Evolutionary conservation across 2,113 vertebrate genomes (phyloP), one percentile per base, ranked within the genome.

Genomic region (Promerops cafer): DNA sequence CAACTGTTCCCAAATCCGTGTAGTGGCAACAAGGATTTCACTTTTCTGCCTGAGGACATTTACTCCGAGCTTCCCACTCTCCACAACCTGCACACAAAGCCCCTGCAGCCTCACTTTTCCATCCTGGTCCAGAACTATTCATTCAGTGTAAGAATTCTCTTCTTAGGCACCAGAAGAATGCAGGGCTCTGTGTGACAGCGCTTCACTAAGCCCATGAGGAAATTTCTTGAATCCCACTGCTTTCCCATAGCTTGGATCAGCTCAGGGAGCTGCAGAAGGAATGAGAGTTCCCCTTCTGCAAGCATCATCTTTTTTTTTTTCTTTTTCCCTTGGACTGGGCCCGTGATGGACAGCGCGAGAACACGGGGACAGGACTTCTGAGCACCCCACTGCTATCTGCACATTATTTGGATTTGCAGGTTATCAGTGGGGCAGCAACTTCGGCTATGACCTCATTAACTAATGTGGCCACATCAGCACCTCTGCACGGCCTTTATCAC

Each of bases 371-470:
- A 76, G 78, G 68, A 26, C 89, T n/a, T 37, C 83, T 18, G 30
- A 52, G 90, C 97, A 80, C 93, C 94, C 97, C 59, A 31, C 96
- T 90, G 97, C 93, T 97, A 98, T 96, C 96, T 84, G 71, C 90
- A 21, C 97, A 92, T 95, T 95, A 96, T 95, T 97, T 64, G 96
- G 97, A 96, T 97, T 97, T 91, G 95, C 97, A 83, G 98, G 98
- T 98, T 98, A 98, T 98, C 98, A 94, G 96, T 59, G 88, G 97
- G 96, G 95, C 96, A 83, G 94, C 91, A 87, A 94, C 98, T 97
- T 89, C 37, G 78, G 94, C 84, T 72, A 92, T 98, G 98, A 98
- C 98, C 98, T 98, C 98, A 98, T 98, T 98, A 98, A 98, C 92
- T 82, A 83, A 71, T 91, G 97, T 97, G 97, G 97, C 97, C 98